phyloP scores from a whole-genome alignment of 2,797 vertebrate genomes.

The Helostoma temminkii region DNA sequence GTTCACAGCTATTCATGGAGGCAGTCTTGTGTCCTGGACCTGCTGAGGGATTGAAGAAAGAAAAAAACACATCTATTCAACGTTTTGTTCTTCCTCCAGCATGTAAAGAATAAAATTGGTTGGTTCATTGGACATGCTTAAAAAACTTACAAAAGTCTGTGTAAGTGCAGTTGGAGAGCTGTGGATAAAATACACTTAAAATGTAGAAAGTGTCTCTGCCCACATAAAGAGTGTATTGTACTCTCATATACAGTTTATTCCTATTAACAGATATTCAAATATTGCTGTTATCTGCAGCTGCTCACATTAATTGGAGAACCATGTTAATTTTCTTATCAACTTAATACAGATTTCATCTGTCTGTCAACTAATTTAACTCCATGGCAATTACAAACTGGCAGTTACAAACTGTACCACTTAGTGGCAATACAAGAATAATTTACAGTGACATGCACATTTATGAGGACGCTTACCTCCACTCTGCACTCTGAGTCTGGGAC shows the following conservation, averaged over 20 bases:
- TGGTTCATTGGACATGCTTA: neutral
- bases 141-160: constrained; percentile 66
- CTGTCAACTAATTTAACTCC: neutral
- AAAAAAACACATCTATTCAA: constrained; percentile 5
- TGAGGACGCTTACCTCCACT: constrained; percentile 41
- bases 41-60: constrained; percentile 49
- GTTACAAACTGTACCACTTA: constrained; percentile 38
- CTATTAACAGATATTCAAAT: neutral
- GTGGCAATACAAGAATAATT: constrained; percentile 36
- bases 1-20: constrained; percentile 59
- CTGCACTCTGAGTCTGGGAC: constrained; percentile 47
- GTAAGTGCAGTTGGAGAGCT: constrained; percentile 55
- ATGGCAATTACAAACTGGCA: constrained; percentile 3
- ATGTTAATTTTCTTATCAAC: neutral
- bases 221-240: neutral
- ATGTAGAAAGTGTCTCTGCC: constrained; percentile 7
- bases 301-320: neutral
- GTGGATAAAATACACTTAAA: constrained; percentile 43
- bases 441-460: constrained; percentile 16
- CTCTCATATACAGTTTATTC: neutral
- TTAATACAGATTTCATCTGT: too few relatives aligned
- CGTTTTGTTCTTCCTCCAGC: neutral
- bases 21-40: constrained; percentile 27
- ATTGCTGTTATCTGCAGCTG: neutral
- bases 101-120: neutral